These are phyloP conservation scores for Ornithorhynchus anatinus DNA, from an alignment of 2,113 vertebrate genomes.

Conservation along the genomic window DNA sequence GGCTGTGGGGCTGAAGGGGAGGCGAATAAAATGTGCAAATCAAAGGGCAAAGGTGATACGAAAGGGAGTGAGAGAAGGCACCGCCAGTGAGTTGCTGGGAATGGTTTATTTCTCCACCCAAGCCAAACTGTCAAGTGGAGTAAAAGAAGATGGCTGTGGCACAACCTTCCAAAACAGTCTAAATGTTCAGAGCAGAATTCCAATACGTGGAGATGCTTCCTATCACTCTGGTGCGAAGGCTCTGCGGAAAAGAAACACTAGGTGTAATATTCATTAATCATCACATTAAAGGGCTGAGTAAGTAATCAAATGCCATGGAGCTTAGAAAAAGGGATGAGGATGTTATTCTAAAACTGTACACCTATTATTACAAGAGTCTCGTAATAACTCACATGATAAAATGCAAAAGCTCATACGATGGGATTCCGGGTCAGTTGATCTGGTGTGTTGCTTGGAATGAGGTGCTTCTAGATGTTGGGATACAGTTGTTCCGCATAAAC, in stretches of 20 bases:
- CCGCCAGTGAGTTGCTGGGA: constrained; percentile 37
- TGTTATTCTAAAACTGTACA: constrained; percentile 22
- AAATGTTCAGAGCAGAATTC: constrained; percentile 30
- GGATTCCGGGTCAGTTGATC: no score
- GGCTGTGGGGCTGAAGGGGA: no score
- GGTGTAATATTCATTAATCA: constrained; percentile 14
- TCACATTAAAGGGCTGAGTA: constrained; percentile 31
- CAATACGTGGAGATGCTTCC: not conserved
- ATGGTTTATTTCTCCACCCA: constrained; percentile 29
- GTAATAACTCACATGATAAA: constrained; percentile 15
- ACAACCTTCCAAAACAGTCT: constrained; percentile 15
- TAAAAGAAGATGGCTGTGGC: constrained; percentile 21
- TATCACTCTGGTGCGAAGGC: constrained; percentile 11
- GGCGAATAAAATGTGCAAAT: no score
- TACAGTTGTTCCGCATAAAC: no score
- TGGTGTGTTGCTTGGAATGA: no score
- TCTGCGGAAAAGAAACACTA: constrained; percentile 25
- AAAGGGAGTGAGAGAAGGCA: constrained; percentile 32
- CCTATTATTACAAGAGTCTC: constrained; percentile 25
- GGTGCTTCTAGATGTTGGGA: no score
- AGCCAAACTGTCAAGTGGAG: constrained; percentile 29
- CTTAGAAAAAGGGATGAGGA: constrained; percentile 39
- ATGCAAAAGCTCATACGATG: not conserved
- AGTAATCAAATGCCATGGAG: constrained; percentile 6
- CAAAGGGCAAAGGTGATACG: no score